Base-by-base conservation (phyloP, 2,888 invertebrate genomes). In the Lasioglossum leucozonium region DNA sequence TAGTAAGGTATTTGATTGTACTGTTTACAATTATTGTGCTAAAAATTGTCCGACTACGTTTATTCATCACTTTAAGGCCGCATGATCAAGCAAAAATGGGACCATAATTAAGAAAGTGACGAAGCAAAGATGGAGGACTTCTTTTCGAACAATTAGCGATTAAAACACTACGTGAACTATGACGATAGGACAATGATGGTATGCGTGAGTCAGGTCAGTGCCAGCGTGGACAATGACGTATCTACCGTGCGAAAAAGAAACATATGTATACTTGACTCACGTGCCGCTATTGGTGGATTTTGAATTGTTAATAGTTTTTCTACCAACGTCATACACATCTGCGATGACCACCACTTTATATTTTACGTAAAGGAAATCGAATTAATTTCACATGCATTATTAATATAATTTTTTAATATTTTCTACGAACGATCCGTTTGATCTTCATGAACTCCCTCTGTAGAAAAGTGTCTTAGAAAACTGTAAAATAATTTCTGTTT, bases 191-290 rank as follows among this genome's bases (percentile, higher is more conserved):
- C 62, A 40, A 40, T 40, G 42, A 62, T 62, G 30, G 22, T 34
- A 51, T 34, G 34, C 62, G 62, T 30, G 62, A 30, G 62, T 62
- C 62, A 30, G 62, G 62, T 62, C 62, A 62, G 62, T 30, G 26
- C 62, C 30, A 62, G 30, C 30, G 30, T 62, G 62, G 62, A 62
- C 62, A 62, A 62, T 62, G 62, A 62, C 62, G 62, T 30, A 30
- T 51, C 51, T 51, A 76, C 67, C 47, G 26, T 67, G 67, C 37
- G 26, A 47, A 51, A 69, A 37, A 26, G 16, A 26, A 51, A 62
- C 62, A 58, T 13, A 26, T n/a, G n/a, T n/a, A n/a, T 16, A 30
- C 62, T 62, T 16, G 30, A 62, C 30, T 62, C 30, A 30, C 62
- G 62, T 30, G 62, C 30, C 62, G 62, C 16, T 16, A 16, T 26